A percentile compares a stretch with the other conserved stretches of the same genome.
These are phyloP conservation scores for Neodon shergylaensis DNA, from an alignment of 2,113 vertebrate genomes.

Conservation along the genomic window DNA sequence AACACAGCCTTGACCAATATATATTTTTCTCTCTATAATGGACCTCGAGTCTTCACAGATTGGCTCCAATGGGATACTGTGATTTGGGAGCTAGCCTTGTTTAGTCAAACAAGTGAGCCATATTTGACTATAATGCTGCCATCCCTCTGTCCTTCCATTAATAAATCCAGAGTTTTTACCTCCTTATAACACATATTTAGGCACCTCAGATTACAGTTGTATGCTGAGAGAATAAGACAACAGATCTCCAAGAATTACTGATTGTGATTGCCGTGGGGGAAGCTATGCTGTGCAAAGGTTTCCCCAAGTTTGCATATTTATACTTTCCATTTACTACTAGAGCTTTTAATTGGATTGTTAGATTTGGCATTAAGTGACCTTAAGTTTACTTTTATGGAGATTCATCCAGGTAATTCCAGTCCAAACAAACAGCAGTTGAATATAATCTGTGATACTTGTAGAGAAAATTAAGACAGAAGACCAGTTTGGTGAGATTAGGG, in stretches of 20 bases:
- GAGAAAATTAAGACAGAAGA: background rate
- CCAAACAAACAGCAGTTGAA: conserved; percentile 20
- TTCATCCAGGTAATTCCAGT: background rate
- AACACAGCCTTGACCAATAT: background rate
- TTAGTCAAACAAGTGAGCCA: conserved; percentile 28
- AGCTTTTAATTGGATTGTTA: conserved; percentile 32
- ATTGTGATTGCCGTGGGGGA: background rate
- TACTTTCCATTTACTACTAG: background rate
- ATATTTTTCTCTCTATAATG: background rate
- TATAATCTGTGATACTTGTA: conserved; percentile 31
- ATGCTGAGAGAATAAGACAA: background rate
- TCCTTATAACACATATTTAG: background rate
- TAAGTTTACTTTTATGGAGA: conserved; percentile 43
- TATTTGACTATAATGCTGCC: background rate
- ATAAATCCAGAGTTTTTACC: conserved; percentile 2
- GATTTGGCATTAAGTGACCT: conserved; percentile 46
- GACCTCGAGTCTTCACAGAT: background rate
- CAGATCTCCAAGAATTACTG: conserved; percentile 2
- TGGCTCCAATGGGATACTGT: background rate
- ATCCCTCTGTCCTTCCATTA: background rate
- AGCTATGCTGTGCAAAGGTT: background rate
- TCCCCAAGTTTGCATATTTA: background rate
- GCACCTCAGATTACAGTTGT: background rate
- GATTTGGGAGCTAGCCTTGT: background rate
- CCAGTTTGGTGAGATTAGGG: conserved; percentile 1